Conservation (phyloP, 1,140 invertebrate genomes). For the Asbolus verrucosus region DNA sequence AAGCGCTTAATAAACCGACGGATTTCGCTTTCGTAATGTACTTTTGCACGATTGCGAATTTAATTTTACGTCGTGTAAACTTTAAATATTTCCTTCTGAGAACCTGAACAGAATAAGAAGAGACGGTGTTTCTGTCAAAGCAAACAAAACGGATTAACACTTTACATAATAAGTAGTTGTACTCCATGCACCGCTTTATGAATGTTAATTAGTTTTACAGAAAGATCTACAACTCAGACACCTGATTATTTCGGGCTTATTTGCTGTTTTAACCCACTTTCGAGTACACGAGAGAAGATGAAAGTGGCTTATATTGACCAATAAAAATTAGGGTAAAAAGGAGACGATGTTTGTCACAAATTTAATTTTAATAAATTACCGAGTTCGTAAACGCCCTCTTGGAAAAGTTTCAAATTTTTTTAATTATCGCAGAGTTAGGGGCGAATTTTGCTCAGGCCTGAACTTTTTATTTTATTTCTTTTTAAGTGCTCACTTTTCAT, state of each 20-base stretch:
- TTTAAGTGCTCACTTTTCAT: conserved; percentile 25
- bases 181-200: conserved; percentile 20
- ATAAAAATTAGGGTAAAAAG: too few relatives aligned
- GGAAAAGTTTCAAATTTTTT: conserved; percentile 21
- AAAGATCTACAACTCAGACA: not conserved
- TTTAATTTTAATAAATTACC: conserved; percentile 35
- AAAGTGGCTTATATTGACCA: too few relatives aligned
- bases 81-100: conserved; percentile 19
- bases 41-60: conserved; percentile 16
- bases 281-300: too few relatives aligned
- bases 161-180: conserved; percentile 35
- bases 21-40: conserved; percentile 6
- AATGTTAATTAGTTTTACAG: conserved; percentile 14
- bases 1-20: not conserved
- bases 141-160: conserved; percentile 37
- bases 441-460: not conserved
- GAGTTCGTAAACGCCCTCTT: not conserved
- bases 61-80: conserved; percentile 32
- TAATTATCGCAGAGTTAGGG: conserved; percentile 23
- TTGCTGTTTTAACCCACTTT: too few relatives aligned
- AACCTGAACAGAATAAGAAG: conserved; percentile 34
- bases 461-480: conserved; percentile 6
- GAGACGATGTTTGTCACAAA: conserved; percentile 32
- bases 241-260: too few relatives aligned
- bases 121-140: conserved; percentile 30